Conservation (phyloP, 2,888 invertebrate species). For the Lasioglossum pauxillum region DNA sequence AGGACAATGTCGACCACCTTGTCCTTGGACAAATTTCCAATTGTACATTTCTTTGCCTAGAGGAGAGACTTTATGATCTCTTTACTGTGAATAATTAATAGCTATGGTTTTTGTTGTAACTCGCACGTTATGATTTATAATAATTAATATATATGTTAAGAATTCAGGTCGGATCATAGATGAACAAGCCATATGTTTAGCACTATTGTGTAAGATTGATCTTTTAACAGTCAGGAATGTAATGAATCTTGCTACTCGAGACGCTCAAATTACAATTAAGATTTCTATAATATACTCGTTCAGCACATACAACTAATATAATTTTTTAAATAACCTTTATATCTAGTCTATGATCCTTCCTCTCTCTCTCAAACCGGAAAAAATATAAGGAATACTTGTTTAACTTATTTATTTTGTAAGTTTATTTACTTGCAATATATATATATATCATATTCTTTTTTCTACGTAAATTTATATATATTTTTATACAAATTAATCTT, state of each 20-base stretch:
- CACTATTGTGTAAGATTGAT: slow-evolving; percentile 42
- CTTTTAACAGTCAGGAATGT: slow-evolving; percentile 38
- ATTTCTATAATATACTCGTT: slow-evolving; percentile 53
- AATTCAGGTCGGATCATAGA: slow-evolving; percentile 67
- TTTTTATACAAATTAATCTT: slow-evolving; percentile 76
- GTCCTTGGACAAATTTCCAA: slow-evolving; percentile 74
- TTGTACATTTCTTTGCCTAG: slow-evolving; percentile 74
- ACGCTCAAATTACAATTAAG: slow-evolving; percentile 62
- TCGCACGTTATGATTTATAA: slow-evolving; percentile 71
- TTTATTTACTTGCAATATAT: slow-evolving; percentile 72
- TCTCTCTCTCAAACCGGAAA: slow-evolving; percentile 20
- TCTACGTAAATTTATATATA: slow-evolving; percentile 75
- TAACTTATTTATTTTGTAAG: slow-evolving; percentile 78
- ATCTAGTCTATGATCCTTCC: slow-evolving; percentile 71
- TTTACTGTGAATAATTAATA: slow-evolving; percentile 72
- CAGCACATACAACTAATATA: slow-evolving; percentile 46
- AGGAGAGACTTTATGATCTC: slow-evolving; percentile 76
- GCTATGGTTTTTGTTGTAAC: slow-evolving; percentile 67
- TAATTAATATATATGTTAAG: slow-evolving; percentile 63
- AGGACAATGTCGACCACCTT: slow-evolving; percentile 72
- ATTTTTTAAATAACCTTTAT: slow-evolving; percentile 58
- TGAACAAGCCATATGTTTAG: slow-evolving; percentile 38
- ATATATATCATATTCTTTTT: slow-evolving; percentile 71
- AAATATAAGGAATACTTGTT: slow-evolving; percentile 62
- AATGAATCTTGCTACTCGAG: slow-evolving; percentile 41